A percentile compares a stretch with the other conserved stretches of the same genome.
phyloP scores from a whole-genome alignment of 2,113 vertebrate genomes.

The Scatophagus argus region DNA sequence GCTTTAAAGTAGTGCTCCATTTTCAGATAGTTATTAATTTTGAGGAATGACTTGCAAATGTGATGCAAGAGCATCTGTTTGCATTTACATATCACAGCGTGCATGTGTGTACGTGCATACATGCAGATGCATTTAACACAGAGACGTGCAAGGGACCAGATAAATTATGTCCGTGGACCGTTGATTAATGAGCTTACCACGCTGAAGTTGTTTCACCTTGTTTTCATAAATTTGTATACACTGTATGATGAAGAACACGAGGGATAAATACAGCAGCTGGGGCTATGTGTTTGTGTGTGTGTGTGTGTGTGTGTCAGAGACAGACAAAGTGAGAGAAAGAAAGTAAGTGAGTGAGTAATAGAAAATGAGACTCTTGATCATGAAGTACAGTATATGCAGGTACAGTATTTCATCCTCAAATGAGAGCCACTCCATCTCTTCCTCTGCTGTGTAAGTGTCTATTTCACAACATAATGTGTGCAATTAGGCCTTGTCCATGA shows the following conservation, averaged over 20 bases:
- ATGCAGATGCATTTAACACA: constrained; percentile 27
- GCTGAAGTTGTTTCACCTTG: constrained; percentile 48
- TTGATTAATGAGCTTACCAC: constrained; percentile 62
- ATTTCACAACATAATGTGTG: constrained; percentile 59
- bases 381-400: constrained; percentile 45
- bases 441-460: constrained; percentile 32
- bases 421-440: constrained; percentile 54
- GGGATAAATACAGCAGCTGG: constrained; percentile 24
- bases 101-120: constrained; percentile 26
- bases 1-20: constrained; percentile 38
- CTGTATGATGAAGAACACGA: constrained; percentile 21
- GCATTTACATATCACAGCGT: constrained; percentile 74
- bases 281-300: constrained; percentile 22
- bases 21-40: constrained; percentile 55
- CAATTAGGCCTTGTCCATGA: constrained; percentile 64
- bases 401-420: constrained; percentile 59
- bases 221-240: constrained; percentile 52
- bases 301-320: constrained; percentile 26
- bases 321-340: constrained; percentile 36
- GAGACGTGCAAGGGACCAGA: constrained; percentile 25
- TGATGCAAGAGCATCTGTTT: constrained; percentile 77
- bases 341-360: constrained; percentile 36
- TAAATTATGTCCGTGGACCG: constrained; percentile 35
- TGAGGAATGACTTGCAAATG: constrained; percentile 72
- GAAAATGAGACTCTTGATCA: constrained; percentile 61